These are phyloP conservation scores for Sthenelais limicola DNA, from an alignment of 2,888 invertebrate genomes.

Conservation along the genomic window DNA sequence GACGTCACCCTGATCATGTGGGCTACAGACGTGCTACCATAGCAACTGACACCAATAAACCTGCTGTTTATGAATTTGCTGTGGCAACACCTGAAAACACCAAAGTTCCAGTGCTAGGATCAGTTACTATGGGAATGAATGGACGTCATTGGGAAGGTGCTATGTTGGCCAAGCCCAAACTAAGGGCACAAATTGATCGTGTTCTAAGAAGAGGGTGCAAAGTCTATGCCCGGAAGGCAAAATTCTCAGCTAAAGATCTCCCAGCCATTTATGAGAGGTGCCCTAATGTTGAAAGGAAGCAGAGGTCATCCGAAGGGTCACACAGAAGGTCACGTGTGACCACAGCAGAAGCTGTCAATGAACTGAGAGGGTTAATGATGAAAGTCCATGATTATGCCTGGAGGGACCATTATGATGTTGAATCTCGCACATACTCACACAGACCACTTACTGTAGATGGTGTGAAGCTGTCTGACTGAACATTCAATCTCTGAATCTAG, in stretches of 20 bases:
- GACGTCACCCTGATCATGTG: not conserved
- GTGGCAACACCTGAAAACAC: not conserved
- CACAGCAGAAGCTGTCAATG: conserved; percentile 3
- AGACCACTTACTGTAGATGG: conserved; percentile 10
- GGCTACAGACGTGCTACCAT: not conserved
- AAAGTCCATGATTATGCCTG: conserved; percentile 29
- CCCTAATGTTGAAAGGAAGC: not conserved
- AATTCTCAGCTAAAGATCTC: conserved; percentile 11
- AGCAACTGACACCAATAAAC: not conserved
- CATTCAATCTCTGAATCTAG: no score
- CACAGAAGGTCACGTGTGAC: not conserved
- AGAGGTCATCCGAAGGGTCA: not conserved
- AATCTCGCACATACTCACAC: conserved; percentile 25
- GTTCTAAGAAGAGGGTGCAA: conserved; percentile 9
- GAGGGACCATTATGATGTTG: conserved; percentile 32
- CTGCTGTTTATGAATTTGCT: conserved; percentile 31
- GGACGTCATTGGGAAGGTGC: conserved; percentile 5
- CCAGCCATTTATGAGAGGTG: not conserved
- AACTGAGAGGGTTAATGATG: conserved; percentile 16
- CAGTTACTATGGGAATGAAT: conserved; percentile 9
- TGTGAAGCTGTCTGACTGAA: conserved; percentile 18
- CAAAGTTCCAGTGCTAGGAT: conserved; percentile 6
- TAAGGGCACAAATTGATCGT: conserved; percentile 14
- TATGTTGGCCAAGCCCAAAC: conserved; percentile 11
- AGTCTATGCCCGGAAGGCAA: conserved; percentile 7